Evolutionary conservation across 2,888 invertebrate species (phyloP).

Genomic region (Leptothorax acervorum): DNA sequence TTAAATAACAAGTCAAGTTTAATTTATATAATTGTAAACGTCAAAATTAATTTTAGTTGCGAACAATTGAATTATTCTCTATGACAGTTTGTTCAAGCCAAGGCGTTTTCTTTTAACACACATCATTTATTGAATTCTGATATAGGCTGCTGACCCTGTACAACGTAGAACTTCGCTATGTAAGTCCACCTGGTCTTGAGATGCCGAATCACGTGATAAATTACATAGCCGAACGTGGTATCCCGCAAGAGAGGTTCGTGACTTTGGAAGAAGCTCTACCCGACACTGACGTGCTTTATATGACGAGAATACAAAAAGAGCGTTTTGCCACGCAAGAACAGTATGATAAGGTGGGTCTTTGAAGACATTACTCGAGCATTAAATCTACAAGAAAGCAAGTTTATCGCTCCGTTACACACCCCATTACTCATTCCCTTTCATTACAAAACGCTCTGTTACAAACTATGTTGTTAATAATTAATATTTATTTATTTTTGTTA

Average conservation of each 20-base stretch:
- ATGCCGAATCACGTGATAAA: slow-evolving; percentile 96
- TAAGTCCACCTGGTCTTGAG: slow-evolving; percentile 93
- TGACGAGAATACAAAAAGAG: slow-evolving; percentile 99
- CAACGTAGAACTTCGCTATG: slow-evolving; percentile 96
- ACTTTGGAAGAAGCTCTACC: slow-evolving; percentile 94
- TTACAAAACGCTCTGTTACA: not conserved
- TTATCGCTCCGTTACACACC: not conserved
- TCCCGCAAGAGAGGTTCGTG: slow-evolving; percentile 91
- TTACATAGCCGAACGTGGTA: slow-evolving; percentile 92
- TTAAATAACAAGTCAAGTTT: not conserved
- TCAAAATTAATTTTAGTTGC: not conserved
- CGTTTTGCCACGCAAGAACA: slow-evolving; percentile 94
- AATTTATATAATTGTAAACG: not conserved
- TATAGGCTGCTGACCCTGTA: slow-evolving; percentile 94
- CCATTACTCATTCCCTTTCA: not conserved
- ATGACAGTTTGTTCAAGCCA: not conserved
- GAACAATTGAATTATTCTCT: not conserved
- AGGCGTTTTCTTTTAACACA: not conserved
- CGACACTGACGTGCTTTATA: slow-evolving; percentile 98
- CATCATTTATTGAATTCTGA: not conserved
- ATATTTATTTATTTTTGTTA: not conserved
- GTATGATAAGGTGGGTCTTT: slow-evolving; percentile 91
- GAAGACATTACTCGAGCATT: not conserved
- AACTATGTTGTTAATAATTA: not conserved
- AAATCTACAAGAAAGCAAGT: not conserved